phyloP scores from a whole-genome alignment of 1,140 invertebrate species.

The Drosophila arizonae region DNA sequence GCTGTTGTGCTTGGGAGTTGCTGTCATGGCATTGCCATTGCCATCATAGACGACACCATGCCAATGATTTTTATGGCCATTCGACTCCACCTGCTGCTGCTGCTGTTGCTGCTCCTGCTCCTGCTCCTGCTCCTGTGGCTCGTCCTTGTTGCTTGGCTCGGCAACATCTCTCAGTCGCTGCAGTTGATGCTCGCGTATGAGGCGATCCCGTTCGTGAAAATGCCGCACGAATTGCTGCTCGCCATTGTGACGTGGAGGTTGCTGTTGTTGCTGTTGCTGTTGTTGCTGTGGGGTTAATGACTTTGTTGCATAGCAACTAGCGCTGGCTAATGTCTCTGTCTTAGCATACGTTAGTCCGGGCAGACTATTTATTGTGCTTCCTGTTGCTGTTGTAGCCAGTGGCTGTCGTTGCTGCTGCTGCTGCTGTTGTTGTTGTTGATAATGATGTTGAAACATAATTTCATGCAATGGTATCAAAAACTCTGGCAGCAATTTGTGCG shows the following conservation, averaged over 20 bases:
- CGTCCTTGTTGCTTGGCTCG: constrained; percentile 45
- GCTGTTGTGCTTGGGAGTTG: constrained; percentile 7
- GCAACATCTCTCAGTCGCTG: constrained; percentile 56
- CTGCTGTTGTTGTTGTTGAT: constrained; percentile 38
- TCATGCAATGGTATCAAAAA: constrained; percentile 75
- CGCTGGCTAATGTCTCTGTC: constrained; percentile 56
- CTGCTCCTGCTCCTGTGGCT: constrained; percentile 27
- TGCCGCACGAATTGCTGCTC: constrained; percentile 77
- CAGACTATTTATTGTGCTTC: constrained; percentile 73
- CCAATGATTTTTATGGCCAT: constrained; percentile 76
- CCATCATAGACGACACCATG: constrained; percentile 75
- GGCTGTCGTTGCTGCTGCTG: constrained; percentile 21
- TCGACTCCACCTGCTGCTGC: constrained; percentile 29
- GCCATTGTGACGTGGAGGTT: constrained; percentile 42
- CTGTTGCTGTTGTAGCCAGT: constrained; percentile 22
- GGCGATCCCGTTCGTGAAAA: constrained; percentile 81
- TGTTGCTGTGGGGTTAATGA: constrained; percentile 69
- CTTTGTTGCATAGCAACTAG: constrained; percentile 43
- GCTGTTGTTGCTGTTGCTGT: constrained; percentile 30
- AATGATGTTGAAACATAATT: constrained; percentile 72
- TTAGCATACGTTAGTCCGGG: constrained; percentile 44
- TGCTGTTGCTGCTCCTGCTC: constrained; percentile 27
- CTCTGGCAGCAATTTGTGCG: constrained; percentile 74
- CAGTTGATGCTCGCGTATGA: constrained; percentile 80
- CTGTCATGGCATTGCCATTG: constrained; percentile 55